phyloP scores from a whole-genome alignment of 2,113 vertebrate genomes.

The Mus spicilegus region DNA sequence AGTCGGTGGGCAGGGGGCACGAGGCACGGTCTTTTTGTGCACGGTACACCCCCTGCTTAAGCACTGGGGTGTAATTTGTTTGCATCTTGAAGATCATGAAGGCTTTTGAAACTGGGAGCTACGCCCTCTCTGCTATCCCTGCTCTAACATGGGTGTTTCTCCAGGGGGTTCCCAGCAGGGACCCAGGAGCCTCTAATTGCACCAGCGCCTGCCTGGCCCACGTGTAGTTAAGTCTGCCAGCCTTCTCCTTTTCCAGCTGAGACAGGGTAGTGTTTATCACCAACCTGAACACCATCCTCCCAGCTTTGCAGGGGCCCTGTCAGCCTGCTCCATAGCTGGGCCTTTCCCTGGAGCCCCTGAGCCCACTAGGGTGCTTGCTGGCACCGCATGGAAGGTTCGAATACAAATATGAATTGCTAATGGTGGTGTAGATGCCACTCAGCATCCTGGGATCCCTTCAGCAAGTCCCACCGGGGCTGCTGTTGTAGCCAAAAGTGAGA shows the following conservation, averaged over 20 bases:
- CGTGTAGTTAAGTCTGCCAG: constrained; percentile 70
- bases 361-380: constrained; percentile 12
- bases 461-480: constrained; percentile 80
- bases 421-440: constrained; percentile 81
- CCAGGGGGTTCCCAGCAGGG: constrained; percentile 67
- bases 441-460: constrained; percentile 81
- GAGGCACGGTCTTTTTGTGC: neutral
- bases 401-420: constrained; percentile 81
- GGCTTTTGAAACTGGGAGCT: constrained; percentile 55
- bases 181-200: constrained; percentile 73
- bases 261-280: constrained; percentile 69
- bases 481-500: constrained; percentile 78
- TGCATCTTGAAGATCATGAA: neutral
- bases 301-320: constrained; percentile 36
- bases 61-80: neutral
- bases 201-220: constrained; percentile 54
- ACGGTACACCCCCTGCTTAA: rapidly evolving
- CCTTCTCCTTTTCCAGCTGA: constrained; percentile 76
- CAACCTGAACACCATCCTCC: constrained; percentile 61
- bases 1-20: no score
- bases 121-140: constrained; percentile 16
- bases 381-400: constrained; percentile 59
- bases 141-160: constrained; percentile 67
- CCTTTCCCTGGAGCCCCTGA: neutral
- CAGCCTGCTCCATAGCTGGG: neutral